Evolutionary conservation across 2,113 vertebrate species (phyloP).

Genomic region (Ptilonorhynchus violaceus): DNA sequence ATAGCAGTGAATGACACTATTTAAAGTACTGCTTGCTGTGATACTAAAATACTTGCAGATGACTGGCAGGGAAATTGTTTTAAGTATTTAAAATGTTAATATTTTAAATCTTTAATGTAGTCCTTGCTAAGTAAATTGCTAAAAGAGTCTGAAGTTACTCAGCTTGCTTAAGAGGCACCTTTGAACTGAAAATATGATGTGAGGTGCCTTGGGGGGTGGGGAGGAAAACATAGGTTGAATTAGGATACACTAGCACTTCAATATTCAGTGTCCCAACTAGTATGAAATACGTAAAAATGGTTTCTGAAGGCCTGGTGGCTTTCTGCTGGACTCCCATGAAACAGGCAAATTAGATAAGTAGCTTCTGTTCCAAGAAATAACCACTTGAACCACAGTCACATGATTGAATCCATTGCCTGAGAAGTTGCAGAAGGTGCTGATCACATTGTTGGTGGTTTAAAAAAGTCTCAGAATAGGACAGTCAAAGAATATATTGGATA

Average conservation of each 20-base stretch:
- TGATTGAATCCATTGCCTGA: background rate
- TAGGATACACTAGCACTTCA: background rate
- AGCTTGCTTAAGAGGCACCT: background rate
- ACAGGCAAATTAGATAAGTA: background rate
- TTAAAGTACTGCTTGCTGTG: background rate
- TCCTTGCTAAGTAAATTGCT: background rate
- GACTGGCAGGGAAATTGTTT: background rate
- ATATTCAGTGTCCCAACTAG: background rate
- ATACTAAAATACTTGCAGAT: background rate
- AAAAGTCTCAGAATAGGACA: background rate
- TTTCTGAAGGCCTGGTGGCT: background rate
- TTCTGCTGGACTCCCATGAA: background rate
- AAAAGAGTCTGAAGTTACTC: background rate
- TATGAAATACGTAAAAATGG: background rate
- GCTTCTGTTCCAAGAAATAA: background rate
- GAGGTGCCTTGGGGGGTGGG: background rate
- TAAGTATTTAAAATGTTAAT: background rate
- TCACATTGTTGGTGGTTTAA: background rate
- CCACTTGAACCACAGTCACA: background rate
- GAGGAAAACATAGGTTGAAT: background rate
- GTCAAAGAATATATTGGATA: background rate
- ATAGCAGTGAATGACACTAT: background rate
- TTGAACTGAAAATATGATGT: background rate
- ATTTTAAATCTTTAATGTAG: background rate
- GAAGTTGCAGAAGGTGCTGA: background rate